Percentiles rank a stretch among this genome's conserved stretches.
phyloP scores from a whole-genome alignment of 2,797 vertebrate species.

The Halcyon leucocephala region DNA sequence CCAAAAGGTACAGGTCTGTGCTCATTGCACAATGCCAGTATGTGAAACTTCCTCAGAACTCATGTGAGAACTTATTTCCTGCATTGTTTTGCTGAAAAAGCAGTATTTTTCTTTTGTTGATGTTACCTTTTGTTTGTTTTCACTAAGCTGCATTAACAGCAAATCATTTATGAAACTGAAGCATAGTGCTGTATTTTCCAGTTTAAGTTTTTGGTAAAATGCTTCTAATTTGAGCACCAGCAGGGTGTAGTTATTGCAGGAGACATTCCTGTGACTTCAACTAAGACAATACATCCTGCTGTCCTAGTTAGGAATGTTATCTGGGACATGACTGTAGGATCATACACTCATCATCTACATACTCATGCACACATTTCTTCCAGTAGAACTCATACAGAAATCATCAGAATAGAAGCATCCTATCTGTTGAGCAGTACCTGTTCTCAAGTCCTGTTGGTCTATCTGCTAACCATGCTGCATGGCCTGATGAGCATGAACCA shows the following conservation, averaged over 20 bases:
- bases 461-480: constrained; percentile 51
- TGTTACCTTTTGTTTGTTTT: neutral
- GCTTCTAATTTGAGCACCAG: neutral
- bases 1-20: neutral
- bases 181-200: neutral
- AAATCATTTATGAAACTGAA: neutral
- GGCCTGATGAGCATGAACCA: constrained; percentile 53
- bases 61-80: neutral
- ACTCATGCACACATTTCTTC: neutral
- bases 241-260: neutral
- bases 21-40: neutral
- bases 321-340: neutral
- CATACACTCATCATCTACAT: neutral
- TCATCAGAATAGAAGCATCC: neutral
- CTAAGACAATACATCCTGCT: neutral
- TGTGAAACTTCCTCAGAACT: neutral
- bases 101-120: neutral
- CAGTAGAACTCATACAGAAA: neutral
- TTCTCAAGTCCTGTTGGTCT: neutral
- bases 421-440: neutral
- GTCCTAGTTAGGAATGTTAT: neutral
- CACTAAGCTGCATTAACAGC: neutral
- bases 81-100: neutral
- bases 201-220: neutral
- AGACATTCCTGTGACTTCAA: neutral